Conservation (phyloP, 2,797 vertebrate species). For the Vespertilio murinus region DNA sequence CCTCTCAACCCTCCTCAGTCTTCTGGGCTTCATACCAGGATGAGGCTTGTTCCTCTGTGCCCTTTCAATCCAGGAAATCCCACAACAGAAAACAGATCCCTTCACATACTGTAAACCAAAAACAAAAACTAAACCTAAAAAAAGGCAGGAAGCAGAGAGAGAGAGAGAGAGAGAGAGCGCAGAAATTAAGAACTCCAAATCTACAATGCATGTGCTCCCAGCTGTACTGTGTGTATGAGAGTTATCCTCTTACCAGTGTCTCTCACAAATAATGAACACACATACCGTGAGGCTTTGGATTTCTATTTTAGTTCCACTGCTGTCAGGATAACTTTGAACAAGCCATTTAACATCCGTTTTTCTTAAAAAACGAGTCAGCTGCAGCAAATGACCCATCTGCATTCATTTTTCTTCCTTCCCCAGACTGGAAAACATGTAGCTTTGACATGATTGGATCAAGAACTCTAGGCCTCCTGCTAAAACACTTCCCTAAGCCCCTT, state of each 20-base stretch:
- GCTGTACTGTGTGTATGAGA: not conserved
- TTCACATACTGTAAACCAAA: not conserved
- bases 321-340: not conserved
- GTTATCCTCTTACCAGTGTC: not conserved
- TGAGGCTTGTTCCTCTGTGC: not conserved
- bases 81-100: not conserved
- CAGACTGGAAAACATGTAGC: conserved; percentile 49
- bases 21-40: not conserved
- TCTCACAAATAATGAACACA: not conserved
- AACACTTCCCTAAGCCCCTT: conserved; percentile 6
- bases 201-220: not conserved
- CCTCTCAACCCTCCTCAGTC: not conserved
- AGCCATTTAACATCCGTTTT: not conserved
- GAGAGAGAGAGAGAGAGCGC: not conserved
- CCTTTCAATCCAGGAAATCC: not conserved
- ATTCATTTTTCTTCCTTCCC: conserved; percentile 42
- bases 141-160: not conserved
- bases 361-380: conserved; percentile 54
- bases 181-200: not conserved
- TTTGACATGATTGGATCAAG: conserved; percentile 16
- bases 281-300: not conserved
- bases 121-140: not conserved
- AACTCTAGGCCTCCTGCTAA: conserved; percentile 31
- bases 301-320: not conserved
- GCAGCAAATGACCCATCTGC: not conserved